These are phyloP conservation scores for Arizona elegans DNA, from an alignment of 2,113 vertebrate genomes.

Conservation along the genomic window DNA sequence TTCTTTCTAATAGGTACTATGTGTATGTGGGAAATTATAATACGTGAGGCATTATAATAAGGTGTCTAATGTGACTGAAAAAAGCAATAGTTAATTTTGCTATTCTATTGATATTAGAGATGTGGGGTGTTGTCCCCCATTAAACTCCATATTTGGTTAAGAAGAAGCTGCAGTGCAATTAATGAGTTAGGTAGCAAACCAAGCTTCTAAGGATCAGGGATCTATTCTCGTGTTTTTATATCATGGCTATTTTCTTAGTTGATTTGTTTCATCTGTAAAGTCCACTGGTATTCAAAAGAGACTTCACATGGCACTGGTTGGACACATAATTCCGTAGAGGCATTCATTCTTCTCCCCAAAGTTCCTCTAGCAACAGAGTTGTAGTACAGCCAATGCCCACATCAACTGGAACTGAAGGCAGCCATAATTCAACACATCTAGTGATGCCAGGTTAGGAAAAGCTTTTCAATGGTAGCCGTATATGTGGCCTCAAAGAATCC, in stretches of 20 bases:
- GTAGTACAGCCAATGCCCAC: not conserved
- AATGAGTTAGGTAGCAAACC: not conserved
- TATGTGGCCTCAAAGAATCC: not conserved
- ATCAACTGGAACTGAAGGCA: not conserved
- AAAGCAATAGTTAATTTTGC: not conserved
- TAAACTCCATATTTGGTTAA: not conserved
- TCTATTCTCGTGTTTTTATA: not conserved
- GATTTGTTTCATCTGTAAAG: not conserved
- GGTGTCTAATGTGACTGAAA: not conserved
- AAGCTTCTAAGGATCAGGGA: not conserved
- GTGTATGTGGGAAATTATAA: not conserved
- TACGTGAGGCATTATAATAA: not conserved
- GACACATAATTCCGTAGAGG: not conserved
- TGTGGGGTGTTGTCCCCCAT: not conserved
- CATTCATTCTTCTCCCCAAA: not conserved
- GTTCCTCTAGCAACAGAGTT: not conserved
- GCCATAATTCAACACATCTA: not conserved
- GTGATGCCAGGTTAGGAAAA: not conserved
- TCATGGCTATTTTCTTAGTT: not conserved
- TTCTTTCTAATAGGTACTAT: not conserved
- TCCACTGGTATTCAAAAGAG: not conserved
- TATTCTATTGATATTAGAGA: slow-evolving; percentile 1
- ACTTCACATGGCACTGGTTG: not conserved
- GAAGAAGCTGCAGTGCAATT: not conserved
- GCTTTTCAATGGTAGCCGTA: not conserved